Conservation (phyloP, 2,888 invertebrate species). For the Nomada goodeniana region DNA sequence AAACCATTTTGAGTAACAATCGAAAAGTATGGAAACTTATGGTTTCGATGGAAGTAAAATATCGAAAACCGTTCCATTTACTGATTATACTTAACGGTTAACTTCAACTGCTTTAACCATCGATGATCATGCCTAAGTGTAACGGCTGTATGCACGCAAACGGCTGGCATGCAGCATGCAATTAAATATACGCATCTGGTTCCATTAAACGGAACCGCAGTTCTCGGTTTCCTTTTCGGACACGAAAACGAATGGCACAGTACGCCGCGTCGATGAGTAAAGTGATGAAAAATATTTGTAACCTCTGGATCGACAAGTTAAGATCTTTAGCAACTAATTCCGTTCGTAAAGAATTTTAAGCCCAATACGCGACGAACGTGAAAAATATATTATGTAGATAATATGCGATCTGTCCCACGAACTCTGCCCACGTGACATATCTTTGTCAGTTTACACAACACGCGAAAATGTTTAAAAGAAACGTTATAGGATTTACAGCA, state of each 20-base stretch:
- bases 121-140: constrained; percentile 2
- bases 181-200: constrained; percentile 35
- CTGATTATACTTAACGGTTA: constrained; percentile 35
- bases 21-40: background rate
- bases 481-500: no score
- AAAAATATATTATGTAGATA: no score
- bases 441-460: no score
- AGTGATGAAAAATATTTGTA: background rate
- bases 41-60: constrained; percentile 6
- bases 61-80: constrained; percentile 31
- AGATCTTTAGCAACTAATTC: no score
- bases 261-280: background rate
- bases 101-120: constrained; percentile 6
- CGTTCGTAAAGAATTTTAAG: no score
- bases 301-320: background rate
- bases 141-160: constrained; percentile 11
- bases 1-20: background rate
- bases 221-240: constrained; percentile 1
- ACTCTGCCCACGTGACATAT: no score
- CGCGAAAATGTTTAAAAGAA: no score
- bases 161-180: constrained; percentile 26
- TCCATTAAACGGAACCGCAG: constrained; percentile 6
- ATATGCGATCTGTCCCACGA: no score
- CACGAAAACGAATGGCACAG: background rate
- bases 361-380: no score